phyloP scores from a whole-genome alignment of 2,113 vertebrate genomes.

The Tyrannus savana region DNA sequence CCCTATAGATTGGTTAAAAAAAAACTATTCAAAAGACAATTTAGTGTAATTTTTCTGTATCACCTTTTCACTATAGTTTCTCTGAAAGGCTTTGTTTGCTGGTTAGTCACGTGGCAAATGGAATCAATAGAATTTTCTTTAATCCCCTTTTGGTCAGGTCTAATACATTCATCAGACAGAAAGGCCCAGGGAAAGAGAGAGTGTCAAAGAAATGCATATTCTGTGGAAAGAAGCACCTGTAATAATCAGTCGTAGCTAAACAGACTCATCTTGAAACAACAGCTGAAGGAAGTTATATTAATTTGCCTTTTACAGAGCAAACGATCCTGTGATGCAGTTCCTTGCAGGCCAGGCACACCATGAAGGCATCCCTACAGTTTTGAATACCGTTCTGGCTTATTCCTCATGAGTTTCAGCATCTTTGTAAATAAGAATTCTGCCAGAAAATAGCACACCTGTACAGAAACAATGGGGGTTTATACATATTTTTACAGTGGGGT shows the following conservation, averaged over 20 bases:
- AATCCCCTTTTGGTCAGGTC: not conserved
- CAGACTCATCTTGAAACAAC: not conserved
- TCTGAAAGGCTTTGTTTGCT: not conserved
- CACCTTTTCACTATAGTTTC: not conserved
- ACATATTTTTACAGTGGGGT: not conserved
- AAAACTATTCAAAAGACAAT: slow-evolving; percentile 12
- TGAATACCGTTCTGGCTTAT: not conserved
- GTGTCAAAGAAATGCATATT: not conserved
- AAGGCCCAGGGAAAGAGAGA: not conserved
- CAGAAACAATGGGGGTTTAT: not conserved
- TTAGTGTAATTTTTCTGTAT: not conserved
- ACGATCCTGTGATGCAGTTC: not conserved
- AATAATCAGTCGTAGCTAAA: not conserved
- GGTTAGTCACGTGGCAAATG: not conserved
- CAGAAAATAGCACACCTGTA: not conserved
- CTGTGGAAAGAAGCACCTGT: not conserved
- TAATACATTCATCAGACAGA: not conserved
- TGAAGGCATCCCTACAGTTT: not conserved
- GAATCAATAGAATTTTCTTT: not conserved
- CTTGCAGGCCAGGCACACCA: not conserved
- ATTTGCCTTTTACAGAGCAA: not conserved
- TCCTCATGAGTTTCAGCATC: not conserved
- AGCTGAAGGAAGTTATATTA: not conserved
- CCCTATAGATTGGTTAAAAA: slow-evolving; percentile 80
- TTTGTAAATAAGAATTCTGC: not conserved